Base-by-base conservation (phyloP, 2,888 invertebrate genomes). In the Yponomeuta cagnagella region DNA sequence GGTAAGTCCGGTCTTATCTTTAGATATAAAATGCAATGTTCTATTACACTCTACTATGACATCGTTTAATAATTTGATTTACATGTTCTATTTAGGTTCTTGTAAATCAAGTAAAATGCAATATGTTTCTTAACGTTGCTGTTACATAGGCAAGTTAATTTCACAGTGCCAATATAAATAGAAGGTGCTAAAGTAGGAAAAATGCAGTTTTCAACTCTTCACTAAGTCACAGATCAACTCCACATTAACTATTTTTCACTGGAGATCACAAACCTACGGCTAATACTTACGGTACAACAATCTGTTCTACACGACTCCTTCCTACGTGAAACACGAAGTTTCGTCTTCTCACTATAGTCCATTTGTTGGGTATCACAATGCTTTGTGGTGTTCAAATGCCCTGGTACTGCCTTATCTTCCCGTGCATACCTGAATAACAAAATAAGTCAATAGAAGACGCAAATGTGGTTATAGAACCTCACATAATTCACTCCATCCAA, bases 261-360 rank as follows among this genome's bases (percentile, higher is more conserved):
- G 88, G 90, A 90, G 90, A 90, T 90, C 90, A 90, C 85, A 76
- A 84, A 81, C 82, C 85, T 90, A 90, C 83, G 80, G 75, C 85
- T 90, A 90, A 84, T 82, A 84, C 85, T 85, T 85, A 87, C 79
- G n/a, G 48, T 37, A 67, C 15, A 58, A 67, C 23, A 67, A 9
- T 67, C n/a, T 67, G 15, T 5, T 65, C 30, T 65, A 30, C 33
- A 65, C 33, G 33, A 65, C 30, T 65, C 65, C 12, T 65, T 30
- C 5, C 30, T 30, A 10, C 30, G 1, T 65, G 8, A 65, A 12
- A 65, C 65, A 65, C 10, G 6, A 10, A 64, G 66, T 37, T 63
- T 65, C 31, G 30, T 48, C 48, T 15, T 82, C 83, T 85, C 85
- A 86, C 86, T 84, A 82, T 79, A 78, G 85, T 87, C 83, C 84